Base-by-base conservation (phyloP, 2,113 vertebrate genomes). In the Oreochromis aureus region DNA sequence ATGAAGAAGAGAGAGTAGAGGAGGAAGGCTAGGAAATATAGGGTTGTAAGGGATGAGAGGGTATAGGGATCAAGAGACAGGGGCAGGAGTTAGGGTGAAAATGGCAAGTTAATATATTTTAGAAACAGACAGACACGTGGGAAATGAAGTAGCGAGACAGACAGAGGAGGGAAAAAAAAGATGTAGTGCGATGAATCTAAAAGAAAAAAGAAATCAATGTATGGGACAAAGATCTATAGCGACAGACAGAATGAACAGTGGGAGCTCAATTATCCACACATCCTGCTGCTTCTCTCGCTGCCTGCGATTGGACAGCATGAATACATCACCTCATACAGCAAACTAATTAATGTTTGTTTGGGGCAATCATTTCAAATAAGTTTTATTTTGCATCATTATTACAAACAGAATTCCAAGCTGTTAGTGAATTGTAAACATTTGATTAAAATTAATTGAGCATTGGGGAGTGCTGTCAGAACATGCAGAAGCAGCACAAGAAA, bases 401-500 rank as follows among this genome's bases (percentile, higher is more conserved):
- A 86, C 88, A 46, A 80, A 36, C 69, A 81, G 27, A 88, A 61
- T 82, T 88, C 86, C 78, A 89, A 87, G 93, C 92, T 91, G 92
- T 93, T 93, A 83, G 92, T 73, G 85, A 80, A 91, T 76, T 82
- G 92, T 92, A 94, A 95, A 95, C 92, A 94, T 95, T 93, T 93
- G 93, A 94, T 94, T 94, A 91, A 41, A 93, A 94, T 90, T 84
- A 93, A 95, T 87, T 82, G 91, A 91, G 94, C 93, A 61, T 88
- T 86, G 66, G 86, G 87, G 87, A 91, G 84, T 19, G 55, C 66
- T 84, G 93, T 92, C 90, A 84, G 89, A 90, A 79, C 88, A 86
- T 11, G 51, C 56, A 4, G 66, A 73, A 78, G 78, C 78, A 59
- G 44, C 73, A 73, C 86, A 76, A 79, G 59, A 84, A 92, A 89